Conservation (phyloP, 2,888 invertebrate species). For the Synergus itoensis region DNA sequence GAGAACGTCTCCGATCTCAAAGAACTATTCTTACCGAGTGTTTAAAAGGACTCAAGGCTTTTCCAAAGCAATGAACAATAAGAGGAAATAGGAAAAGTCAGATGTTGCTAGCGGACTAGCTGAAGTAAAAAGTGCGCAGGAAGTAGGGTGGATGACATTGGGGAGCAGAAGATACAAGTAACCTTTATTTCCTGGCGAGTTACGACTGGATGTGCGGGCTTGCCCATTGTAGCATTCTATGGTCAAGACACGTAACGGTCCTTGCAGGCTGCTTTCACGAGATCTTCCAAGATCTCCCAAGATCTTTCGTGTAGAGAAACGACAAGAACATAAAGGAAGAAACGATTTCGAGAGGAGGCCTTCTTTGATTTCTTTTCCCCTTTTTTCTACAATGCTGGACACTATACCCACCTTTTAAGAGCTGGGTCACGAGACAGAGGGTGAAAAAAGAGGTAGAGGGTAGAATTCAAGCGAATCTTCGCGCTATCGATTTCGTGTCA, state of each 20-base stretch:
- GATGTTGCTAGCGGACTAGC: constrained; percentile 11
- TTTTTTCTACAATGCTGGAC: constrained; percentile 39
- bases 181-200: constrained; percentile 62
- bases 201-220: constrained; percentile 63
- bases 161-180: constrained; percentile 50
- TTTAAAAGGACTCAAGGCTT: constrained; percentile 36
- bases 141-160: constrained; percentile 44
- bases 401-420: constrained; percentile 29
- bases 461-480: constrained; percentile 34
- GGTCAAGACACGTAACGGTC: constrained; percentile 65
- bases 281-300: constrained; percentile 10
- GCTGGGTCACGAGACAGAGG: not conserved
- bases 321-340: constrained; percentile 38
- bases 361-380: constrained; percentile 35
- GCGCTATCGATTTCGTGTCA: constrained; percentile 35
- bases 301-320: constrained; percentile 32
- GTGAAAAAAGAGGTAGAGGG: not conserved
- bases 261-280: constrained; percentile 45
- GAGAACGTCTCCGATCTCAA: constrained; percentile 20
- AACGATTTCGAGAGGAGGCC: constrained; percentile 32
- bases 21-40: constrained; percentile 4
- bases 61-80: constrained; percentile 28
- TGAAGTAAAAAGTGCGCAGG: constrained; percentile 23
- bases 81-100: constrained; percentile 30
- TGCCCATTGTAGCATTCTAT: constrained; percentile 59